A percentile compares a stretch with the other conserved stretches of the same genome.
Conservation (phyloP, 2,888 invertebrate species). For the Anthrax anthrax region DNA sequence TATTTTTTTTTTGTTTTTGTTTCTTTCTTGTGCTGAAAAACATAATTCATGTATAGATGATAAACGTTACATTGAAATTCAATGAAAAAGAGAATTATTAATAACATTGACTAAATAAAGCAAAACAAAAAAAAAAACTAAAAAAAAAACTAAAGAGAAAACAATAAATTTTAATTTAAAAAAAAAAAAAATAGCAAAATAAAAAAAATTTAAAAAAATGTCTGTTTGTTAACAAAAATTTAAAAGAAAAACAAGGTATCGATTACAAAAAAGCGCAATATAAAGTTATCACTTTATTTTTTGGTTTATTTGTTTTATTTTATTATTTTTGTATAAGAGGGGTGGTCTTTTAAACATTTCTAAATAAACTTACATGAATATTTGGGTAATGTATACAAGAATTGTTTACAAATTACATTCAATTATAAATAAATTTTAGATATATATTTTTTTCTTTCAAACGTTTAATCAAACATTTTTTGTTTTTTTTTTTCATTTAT, state of each 20-base stretch:
- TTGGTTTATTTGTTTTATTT: too few relatives aligned
- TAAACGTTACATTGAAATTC: too few relatives aligned
- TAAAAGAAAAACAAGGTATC: neutral
- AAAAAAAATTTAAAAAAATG: neutral
- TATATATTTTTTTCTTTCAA: neutral
- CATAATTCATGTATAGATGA: too few relatives aligned
- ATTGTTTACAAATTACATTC: neutral
- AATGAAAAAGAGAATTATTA: too few relatives aligned
- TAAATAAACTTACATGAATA: constrained; percentile 30
- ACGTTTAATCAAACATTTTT: constrained; percentile 1
- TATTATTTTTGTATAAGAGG: too few relatives aligned
- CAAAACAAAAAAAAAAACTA: too few relatives aligned
- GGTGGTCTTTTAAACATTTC: neutral
- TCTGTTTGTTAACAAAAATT: neutral
- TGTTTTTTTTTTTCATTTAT: constrained; percentile 2
- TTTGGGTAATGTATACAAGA: constrained; percentile 26
- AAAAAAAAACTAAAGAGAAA: neutral
- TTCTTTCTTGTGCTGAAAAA: too few relatives aligned
- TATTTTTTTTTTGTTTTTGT: too few relatives aligned
- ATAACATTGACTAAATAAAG: too few relatives aligned
- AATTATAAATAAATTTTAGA: neutral
- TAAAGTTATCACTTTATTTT: too few relatives aligned
- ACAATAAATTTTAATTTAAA: neutral
- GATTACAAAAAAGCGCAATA: neutral
- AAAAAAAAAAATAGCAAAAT: neutral